phyloP scores from a whole-genome alignment of 2,888 invertebrate genomes.

The Drosophila borborema region DNA sequence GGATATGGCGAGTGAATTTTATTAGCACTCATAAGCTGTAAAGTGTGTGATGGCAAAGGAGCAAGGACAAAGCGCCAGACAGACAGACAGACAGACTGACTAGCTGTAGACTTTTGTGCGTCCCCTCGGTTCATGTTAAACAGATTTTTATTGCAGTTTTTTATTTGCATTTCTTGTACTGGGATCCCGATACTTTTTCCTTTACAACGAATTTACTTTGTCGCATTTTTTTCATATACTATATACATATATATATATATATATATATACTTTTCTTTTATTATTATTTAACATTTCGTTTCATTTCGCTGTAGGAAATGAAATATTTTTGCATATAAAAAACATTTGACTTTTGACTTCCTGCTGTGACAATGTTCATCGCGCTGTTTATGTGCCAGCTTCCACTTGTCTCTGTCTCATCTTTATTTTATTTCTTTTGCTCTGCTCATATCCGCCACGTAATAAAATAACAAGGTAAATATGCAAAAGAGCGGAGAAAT shows the following conservation, averaged over 20 bases:
- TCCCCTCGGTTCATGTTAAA: constrained; percentile 71
- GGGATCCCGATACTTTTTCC: constrained; percentile 36
- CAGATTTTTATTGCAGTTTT: constrained; percentile 80
- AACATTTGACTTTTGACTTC: constrained; percentile 76
- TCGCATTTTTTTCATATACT: constrained; percentile 18
- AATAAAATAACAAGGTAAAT: constrained; percentile 79
- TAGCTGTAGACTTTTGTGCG: constrained; percentile 46
- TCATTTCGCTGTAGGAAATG: constrained; percentile 74
- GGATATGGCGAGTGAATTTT: constrained; percentile 74
- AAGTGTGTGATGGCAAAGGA: constrained; percentile 66
- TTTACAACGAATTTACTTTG: constrained; percentile 64
- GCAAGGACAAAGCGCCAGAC: constrained; percentile 35
- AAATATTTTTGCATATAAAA: constrained; percentile 81
- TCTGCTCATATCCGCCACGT: constrained; percentile 76
- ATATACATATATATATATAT: constrained; percentile 9
- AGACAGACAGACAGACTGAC: constrained; percentile 36
- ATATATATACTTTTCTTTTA: constrained; percentile 28
- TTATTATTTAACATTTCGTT: constrained; percentile 74
- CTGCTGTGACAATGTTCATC: constrained; percentile 79
- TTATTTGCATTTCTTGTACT: constrained; percentile 61
- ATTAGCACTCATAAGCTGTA: constrained; percentile 78
- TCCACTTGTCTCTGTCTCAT: constrained; percentile 36
- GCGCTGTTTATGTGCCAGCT: constrained; percentile 66
- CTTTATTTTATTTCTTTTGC: constrained; percentile 57
- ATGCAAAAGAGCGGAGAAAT: constrained; percentile 59